Evolutionary conservation across 2,797 vertebrate genomes (phyloP), one percentile per base, ranked within the genome.

Genomic region (Lateolabrax maculatus): DNA sequence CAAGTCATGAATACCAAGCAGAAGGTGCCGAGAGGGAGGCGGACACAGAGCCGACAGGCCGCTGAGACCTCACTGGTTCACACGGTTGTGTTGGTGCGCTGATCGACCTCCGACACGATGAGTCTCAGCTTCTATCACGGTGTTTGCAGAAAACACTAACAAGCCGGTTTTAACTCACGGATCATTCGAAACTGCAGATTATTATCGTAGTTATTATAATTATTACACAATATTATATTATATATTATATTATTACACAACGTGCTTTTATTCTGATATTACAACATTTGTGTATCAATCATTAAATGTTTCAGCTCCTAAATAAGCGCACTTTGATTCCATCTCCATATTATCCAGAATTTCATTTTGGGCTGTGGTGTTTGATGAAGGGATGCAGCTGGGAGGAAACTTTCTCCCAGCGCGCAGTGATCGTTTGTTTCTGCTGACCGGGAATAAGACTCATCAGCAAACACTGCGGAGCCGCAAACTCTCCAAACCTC

Each of bases 1-100:
- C 93, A 60, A 18, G 75, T 46, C 77, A 85, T 90, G 93, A 87
- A 93, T 93, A 93, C 80, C 83, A 92, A 94, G 64, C 89, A 91
- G 90, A 86, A 79, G 77, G 78, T 77, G 87, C 71, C 34, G 51
- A 23, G 77, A 69, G 49, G 60, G 68, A 27, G 29, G 41, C 27
- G n/a, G 71, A 70, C 71, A 64, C 80, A 56, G 75, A 62, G 53
- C 18, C 31, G 60, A 34, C 58, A 19, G 10, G 21, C 64, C 39
- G 56, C 62, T 71, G 79, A 15, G 71, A 65, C 66, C 67, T 44
- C 23, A 3, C 46, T n/a, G n/a, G n/a, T n/a, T n/a, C n/a, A n/a
- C n/a, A n/a, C n/a, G n/a, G n/a, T n/a, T n/a, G n/a, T n/a, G n/a
- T n/a, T n/a, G n/a, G n/a, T n/a, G n/a, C n/a, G n/a, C n/a, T n/a